These are phyloP conservation scores for Lepus americanus DNA, from an alignment of 2,113 vertebrate species.

Conservation along the genomic window DNA sequence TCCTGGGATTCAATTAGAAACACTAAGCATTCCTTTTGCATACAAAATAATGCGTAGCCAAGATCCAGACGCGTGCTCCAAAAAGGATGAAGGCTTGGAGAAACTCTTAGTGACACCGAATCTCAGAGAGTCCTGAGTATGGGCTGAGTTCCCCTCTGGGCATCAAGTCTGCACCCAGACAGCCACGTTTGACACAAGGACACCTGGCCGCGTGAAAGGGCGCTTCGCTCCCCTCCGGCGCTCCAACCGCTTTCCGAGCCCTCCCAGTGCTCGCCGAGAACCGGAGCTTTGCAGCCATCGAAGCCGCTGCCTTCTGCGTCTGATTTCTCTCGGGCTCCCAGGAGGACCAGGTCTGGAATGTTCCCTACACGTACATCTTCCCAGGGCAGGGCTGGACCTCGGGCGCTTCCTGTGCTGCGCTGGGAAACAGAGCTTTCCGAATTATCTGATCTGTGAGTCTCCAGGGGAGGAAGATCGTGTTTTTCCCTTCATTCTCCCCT, in stretches of 20 bases:
- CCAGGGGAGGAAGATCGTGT: slow-evolving; percentile 72
- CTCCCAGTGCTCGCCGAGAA: not conserved
- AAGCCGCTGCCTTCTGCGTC: not conserved
- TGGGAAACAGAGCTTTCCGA: slow-evolving; percentile 79
- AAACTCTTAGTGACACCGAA: not conserved
- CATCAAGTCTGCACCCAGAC: rapidly evolving
- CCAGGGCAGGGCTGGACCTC: not conserved
- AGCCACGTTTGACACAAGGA: not conserved
- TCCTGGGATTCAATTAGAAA: not conserved
- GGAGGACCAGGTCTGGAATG: slow-evolving; percentile 53
- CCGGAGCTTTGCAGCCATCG: slow-evolving; percentile 28
- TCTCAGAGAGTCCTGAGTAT: not conserved
- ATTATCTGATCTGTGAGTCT: slow-evolving; percentile 81
- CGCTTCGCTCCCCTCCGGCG: not conserved
- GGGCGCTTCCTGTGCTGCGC: slow-evolving; percentile 72
- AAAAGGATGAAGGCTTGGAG: not conserved
- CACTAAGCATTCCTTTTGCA: not conserved
- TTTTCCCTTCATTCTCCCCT: slow-evolving; percentile 65
- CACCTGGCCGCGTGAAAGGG: not conserved
- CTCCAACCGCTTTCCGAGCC: not conserved
- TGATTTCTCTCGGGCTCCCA: slow-evolving; percentile 46
- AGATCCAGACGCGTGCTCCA: not conserved
- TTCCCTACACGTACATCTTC: slow-evolving; percentile 58
- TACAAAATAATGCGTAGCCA: not conserved
- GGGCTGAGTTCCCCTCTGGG: not conserved